Percentiles rank a stretch among this genome's conserved stretches.
Evolutionary conservation across 2,113 vertebrate genomes (phyloP).

Genomic region (Excalfactoria chinensis): DNA sequence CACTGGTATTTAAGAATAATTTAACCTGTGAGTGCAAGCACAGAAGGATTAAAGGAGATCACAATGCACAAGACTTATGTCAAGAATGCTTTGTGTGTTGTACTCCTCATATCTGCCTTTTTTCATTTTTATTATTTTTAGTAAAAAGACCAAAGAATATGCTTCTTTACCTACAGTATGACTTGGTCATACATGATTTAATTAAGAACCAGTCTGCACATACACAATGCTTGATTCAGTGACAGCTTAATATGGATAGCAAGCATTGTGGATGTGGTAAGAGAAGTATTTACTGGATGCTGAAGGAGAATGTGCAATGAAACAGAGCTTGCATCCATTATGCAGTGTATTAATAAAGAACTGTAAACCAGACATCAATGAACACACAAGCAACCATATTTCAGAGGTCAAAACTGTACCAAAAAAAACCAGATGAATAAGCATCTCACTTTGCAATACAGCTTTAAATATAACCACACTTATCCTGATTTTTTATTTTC

Average conservation of each 20-base stretch:
- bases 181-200: not conserved
- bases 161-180: not conserved
- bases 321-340: not conserved
- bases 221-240: not conserved
- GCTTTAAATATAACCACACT: not conserved
- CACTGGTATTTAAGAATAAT: not conserved
- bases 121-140: not conserved
- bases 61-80: not conserved
- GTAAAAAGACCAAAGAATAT: not conserved
- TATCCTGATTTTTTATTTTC: not conserved
- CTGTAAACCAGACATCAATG: not conserved
- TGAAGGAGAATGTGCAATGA: not conserved
- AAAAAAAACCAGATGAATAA: not conserved
- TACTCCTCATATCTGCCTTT: not conserved
- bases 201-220: constrained; percentile 6
- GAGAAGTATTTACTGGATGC: not conserved
- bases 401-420: not conserved
- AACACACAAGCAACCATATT: not conserved
- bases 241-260: not conserved
- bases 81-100: not conserved
- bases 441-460: not conserved
- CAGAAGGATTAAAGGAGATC: not conserved
- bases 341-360: not conserved
- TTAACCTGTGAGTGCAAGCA: not conserved
- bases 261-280: not conserved